These are phyloP conservation scores for Cyprinodon variegatus DNA, from an alignment of 2,113 vertebrate genomes.

Conservation along the genomic window DNA sequence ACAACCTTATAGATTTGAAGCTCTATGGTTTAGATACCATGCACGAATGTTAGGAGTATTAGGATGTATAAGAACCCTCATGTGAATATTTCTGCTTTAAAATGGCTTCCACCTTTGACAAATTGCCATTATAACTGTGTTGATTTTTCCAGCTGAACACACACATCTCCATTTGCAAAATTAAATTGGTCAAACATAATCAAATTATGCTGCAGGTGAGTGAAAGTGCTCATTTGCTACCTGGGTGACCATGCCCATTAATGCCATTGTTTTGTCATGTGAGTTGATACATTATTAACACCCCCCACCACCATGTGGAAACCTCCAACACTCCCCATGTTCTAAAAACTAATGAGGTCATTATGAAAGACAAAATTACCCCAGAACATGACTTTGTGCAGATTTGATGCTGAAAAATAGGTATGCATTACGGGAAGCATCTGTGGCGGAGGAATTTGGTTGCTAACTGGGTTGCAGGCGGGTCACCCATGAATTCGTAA, in stretches of 20 bases:
- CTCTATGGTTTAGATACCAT: background rate
- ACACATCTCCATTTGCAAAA: constrained; percentile 61
- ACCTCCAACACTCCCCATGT: background rate
- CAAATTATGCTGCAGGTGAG: constrained; percentile 73
- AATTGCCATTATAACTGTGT: constrained; percentile 55
- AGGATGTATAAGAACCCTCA: constrained; percentile 11
- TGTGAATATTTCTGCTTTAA: constrained; percentile 34
- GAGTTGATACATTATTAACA: constrained; percentile 64
- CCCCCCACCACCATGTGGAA: background rate
- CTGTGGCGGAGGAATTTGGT: constrained; percentile 30
- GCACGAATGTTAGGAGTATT: background rate
- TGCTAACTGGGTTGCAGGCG: constrained; percentile 12
- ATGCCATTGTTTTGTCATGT: constrained; percentile 75
- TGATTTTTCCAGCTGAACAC: constrained; percentile 51
- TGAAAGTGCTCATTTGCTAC: constrained; percentile 46
- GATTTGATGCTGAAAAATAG: constrained; percentile 9
- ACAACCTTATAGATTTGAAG: background rate
- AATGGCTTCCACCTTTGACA: constrained; percentile 50
- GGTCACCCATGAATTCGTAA: background rate
- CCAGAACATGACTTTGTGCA: constrained; percentile 10
- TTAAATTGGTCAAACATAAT: constrained; percentile 74
- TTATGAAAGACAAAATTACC: constrained; percentile 47
- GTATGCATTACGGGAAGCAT: constrained; percentile 36
- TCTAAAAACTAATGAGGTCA: constrained; percentile 59
- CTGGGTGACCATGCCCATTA: constrained; percentile 45